Conservation (phyloP, 2,888 invertebrate species). For the Heliconius cydno region DNA sequence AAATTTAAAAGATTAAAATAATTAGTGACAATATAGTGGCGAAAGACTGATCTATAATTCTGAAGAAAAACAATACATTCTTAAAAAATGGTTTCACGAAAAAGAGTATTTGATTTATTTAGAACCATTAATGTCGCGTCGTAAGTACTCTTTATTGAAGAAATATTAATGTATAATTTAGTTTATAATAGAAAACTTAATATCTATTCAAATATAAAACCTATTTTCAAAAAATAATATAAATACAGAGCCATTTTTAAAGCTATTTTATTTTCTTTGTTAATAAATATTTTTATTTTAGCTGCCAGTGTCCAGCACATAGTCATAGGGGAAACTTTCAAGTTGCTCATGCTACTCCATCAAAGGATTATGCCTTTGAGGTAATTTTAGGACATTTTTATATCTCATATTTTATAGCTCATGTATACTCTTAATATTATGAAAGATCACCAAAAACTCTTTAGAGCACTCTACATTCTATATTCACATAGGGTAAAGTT, state of each 20-base stretch:
- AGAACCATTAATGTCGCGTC: slow-evolving; percentile 86
- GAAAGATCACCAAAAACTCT: too few relatives aligned
- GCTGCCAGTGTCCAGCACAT: slow-evolving; percentile 91
- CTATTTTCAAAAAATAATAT: neutral
- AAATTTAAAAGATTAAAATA: neutral
- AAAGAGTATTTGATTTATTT: slow-evolving; percentile 86
- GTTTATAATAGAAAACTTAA: neutral
- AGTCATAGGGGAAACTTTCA: slow-evolving; percentile 82
- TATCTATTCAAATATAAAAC: neutral
- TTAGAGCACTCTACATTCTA: too few relatives aligned
- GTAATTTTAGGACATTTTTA: slow-evolving; percentile 63
- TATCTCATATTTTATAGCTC: too few relatives aligned
- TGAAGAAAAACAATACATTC: slow-evolving; percentile 19
- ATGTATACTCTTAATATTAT: too few relatives aligned
- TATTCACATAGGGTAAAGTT: too few relatives aligned
- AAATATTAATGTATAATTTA: neutral
- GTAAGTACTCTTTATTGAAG: slow-evolving; percentile 77
- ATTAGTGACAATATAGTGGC: neutral
- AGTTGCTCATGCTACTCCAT: slow-evolving; percentile 77
- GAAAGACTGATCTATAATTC: neutral
- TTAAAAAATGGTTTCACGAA: slow-evolving; percentile 73
- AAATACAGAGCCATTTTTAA: neutral
- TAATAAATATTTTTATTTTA: slow-evolving; percentile 59
- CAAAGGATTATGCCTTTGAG: slow-evolving; percentile 92
- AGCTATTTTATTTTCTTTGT: neutral